Percentiles rank a stretch among this genome's conserved stretches.
Evolutionary conservation across 1,140 invertebrate genomes (phyloP).

Genomic region (Kradibia gibbosae): DNA sequence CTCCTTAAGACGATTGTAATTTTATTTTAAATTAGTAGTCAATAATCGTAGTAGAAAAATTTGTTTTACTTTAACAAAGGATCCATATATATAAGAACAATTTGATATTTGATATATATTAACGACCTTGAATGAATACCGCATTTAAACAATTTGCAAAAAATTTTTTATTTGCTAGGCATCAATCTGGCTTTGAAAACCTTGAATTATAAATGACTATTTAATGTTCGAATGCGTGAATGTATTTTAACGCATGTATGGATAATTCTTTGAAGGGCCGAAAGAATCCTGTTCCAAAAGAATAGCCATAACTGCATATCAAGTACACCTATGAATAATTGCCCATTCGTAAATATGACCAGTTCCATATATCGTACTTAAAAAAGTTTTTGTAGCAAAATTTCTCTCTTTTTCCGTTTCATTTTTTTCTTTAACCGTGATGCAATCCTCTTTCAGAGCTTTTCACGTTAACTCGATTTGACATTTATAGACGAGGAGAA

Average conservation of each 20-base stretch:
- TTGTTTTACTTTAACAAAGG: too few species aligned
- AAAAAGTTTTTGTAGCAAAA: conserved; percentile 10
- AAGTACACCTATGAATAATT: conserved; percentile 37
- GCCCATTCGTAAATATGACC: conserved; percentile 27
- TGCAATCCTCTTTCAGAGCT: conserved; percentile 13
- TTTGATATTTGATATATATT: too few species aligned
- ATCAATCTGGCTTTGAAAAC: conserved; percentile 29
- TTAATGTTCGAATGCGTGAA: not conserved
- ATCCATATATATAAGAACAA: too few species aligned
- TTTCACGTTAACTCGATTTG: conserved; percentile 4
- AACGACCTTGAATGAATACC: too few species aligned
- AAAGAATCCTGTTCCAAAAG: not conserved
- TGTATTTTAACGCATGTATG: not conserved
- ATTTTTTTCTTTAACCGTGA: not conserved
- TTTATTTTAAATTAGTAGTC: too few species aligned
- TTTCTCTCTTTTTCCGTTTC: not conserved
- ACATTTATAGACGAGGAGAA: not conserved
- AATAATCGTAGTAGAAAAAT: too few species aligned
- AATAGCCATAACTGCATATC: conserved; percentile 7
- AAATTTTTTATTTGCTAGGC: not conserved
- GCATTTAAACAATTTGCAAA: too few species aligned
- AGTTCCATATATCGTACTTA: conserved; percentile 36
- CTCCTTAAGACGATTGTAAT: too few species aligned
- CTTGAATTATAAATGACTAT: conserved; percentile 37
- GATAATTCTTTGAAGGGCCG: not conserved